Conservation (phyloP, 1,140 invertebrate species). For the Scaptomyza graminum region DNA sequence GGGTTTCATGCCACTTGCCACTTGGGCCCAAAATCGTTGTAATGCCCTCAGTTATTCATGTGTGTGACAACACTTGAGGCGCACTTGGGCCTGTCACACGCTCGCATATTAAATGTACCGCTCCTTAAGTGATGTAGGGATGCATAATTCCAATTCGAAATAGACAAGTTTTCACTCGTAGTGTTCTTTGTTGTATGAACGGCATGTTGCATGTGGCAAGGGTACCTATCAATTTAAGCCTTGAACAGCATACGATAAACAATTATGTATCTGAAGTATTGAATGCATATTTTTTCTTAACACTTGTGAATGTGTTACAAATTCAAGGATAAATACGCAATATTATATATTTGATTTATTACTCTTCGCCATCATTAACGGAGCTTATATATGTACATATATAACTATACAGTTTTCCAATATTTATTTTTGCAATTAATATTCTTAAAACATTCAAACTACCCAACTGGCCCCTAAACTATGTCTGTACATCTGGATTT, state of each 20-base stretch:
- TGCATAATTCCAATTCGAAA: constrained; percentile 7
- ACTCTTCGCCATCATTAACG: too few relatives aligned
- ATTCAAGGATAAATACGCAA: too few relatives aligned
- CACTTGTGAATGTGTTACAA: neutral
- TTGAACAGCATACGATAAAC: constrained; percentile 8
- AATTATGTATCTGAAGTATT: constrained; percentile 5
- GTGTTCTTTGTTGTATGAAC: neutral
- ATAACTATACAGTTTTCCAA: too few relatives aligned
- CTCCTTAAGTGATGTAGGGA: constrained; percentile 53
- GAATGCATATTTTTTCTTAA: neutral
- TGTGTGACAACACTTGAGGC: constrained; percentile 74
- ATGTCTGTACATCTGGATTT: too few relatives aligned
- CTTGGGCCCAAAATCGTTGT: constrained; percentile 57
- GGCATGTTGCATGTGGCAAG: neutral
- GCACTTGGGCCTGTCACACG: constrained; percentile 63
- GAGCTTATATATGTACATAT: too few relatives aligned
- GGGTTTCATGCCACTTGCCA: constrained; percentile 64
- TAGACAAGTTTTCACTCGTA: constrained; percentile 16
- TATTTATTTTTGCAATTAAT: too few relatives aligned
- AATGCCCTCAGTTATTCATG: constrained; percentile 58
- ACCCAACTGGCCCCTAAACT: too few relatives aligned
- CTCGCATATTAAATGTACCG: constrained; percentile 30
- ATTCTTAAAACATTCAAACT: too few relatives aligned
- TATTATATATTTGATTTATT: too few relatives aligned
- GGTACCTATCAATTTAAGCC: neutral